Evolutionary conservation across 2,113 vertebrate genomes (phyloP).

Genomic region (Lepus timidus): DNA sequence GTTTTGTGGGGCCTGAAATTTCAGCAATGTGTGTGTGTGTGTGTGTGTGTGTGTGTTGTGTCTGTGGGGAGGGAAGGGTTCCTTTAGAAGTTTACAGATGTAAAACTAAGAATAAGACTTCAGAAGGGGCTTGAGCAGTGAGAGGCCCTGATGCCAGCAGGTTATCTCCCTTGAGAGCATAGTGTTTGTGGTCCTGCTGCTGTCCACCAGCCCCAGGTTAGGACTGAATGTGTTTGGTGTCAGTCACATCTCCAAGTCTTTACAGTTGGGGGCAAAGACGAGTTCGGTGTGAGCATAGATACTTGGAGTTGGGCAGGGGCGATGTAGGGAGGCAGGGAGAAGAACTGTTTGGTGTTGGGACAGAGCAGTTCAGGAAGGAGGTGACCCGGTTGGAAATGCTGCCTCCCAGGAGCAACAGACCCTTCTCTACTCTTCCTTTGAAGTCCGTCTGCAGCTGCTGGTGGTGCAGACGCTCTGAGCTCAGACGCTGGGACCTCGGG

Average conservation of each 20-base stretch:
- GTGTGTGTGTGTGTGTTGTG: neutral
- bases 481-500: too few species aligned
- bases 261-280: neutral
- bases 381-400: neutral
- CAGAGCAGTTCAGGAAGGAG: neutral
- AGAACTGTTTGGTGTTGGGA: neutral
- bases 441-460: conserved; percentile 25
- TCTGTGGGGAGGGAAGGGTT: neutral
- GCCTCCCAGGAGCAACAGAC: neutral
- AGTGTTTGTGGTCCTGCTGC: neutral
- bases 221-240: conserved; percentile 9
- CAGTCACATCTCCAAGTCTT: neutral
- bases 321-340: neutral
- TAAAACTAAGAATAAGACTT: neutral
- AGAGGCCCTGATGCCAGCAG: neutral
- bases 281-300: neutral
- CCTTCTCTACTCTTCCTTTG: neutral
- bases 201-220: neutral
- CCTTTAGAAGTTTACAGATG: conserved; percentile 31
- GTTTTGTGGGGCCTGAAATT: neutral
- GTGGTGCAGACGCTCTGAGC: neutral
- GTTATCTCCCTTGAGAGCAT: too few species aligned
- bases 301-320: neutral
- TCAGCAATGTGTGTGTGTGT: neutral
- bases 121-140: neutral